phyloP scores from a whole-genome alignment of 2,888 invertebrate genomes.

The Atrina japonica region DNA sequence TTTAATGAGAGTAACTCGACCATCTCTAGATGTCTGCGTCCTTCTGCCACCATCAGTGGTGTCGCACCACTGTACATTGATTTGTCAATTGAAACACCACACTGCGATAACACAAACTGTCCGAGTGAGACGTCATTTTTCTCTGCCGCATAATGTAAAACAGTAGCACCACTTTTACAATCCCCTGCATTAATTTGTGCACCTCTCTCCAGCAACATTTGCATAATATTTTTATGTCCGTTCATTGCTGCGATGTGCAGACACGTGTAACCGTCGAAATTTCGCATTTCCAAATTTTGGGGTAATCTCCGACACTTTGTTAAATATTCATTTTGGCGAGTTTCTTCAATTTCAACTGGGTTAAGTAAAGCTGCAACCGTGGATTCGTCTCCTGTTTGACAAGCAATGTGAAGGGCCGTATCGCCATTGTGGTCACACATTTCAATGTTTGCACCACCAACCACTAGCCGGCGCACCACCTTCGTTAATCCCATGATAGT shows the following conservation, averaged over 20 bases:
- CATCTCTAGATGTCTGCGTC: slow-evolving; percentile 33
- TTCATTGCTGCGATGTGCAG: slow-evolving; percentile 51
- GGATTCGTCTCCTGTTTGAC: slow-evolving; percentile 28
- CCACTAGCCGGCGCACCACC: slow-evolving; percentile 30
- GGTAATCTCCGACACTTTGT: slow-evolving; percentile 11
- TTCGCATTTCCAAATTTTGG: slow-evolving; percentile 50
- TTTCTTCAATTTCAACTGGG: slow-evolving; percentile 19
- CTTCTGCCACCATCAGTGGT: slow-evolving; percentile 49
- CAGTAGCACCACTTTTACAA: slow-evolving; percentile 58
- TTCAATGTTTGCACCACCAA: slow-evolving; percentile 40
- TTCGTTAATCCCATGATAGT: slow-evolving; percentile 19
- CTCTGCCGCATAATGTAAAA: slow-evolving; percentile 56
- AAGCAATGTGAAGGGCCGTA: slow-evolving; percentile 40
- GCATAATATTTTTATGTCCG: slow-evolving; percentile 46
- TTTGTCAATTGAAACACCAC: slow-evolving; percentile 51
- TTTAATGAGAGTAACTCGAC: slow-evolving; percentile 15
- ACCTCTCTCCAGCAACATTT: slow-evolving; percentile 51
- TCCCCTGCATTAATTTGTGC: slow-evolving; percentile 57
- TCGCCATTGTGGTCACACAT: slow-evolving; percentile 42
- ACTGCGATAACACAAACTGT: slow-evolving; percentile 42
- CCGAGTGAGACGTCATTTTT: slow-evolving; percentile 47
- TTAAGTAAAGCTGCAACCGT: slow-evolving; percentile 30
- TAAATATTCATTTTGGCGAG: slow-evolving; percentile 20
- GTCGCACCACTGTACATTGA: slow-evolving; percentile 56
- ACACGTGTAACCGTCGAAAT: slow-evolving; percentile 54